Conservation (phyloP, 2,113 vertebrate genomes). For the Piprites chloris region DNA sequence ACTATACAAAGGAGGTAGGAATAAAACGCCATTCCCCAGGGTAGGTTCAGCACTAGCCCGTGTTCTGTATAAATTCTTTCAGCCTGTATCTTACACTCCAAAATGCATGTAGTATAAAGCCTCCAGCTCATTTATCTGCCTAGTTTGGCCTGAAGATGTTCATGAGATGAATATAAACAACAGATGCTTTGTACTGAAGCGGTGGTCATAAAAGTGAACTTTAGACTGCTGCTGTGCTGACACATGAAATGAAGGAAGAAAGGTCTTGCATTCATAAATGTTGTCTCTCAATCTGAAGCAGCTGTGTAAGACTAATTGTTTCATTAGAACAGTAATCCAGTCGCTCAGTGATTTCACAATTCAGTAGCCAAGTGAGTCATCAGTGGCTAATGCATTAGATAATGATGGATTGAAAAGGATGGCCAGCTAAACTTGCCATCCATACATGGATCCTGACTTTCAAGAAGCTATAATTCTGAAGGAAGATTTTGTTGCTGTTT, state of each 20-base stretch:
- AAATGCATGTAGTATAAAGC: not conserved
- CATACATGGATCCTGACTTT: not conserved
- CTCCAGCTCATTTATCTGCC: not conserved
- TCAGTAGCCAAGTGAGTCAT: not conserved
- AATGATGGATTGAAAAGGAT: not conserved
- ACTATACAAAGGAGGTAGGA: conserved; percentile 86
- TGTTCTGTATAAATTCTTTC: not conserved
- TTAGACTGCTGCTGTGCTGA: not conserved
- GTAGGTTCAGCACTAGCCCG: not conserved
- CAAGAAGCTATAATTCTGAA: not conserved
- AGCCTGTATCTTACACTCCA: not conserved
- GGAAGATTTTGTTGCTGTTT: not conserved
- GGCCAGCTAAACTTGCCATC: not conserved
- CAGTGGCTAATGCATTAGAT: not conserved
- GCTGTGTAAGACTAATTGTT: not conserved
- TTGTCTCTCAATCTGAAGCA: not conserved
- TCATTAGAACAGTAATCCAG: not conserved
- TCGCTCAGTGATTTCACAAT: not conserved
- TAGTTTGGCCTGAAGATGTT: not conserved
- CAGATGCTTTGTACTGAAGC: not conserved
- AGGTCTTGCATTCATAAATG: not conserved
- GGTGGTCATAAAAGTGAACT: not conserved
- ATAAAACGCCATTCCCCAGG: not conserved
- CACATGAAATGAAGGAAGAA: not conserved
- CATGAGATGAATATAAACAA: not conserved